phyloP scores from a whole-genome alignment of 2,888 invertebrate species.

The Hydrotaea cyrtoneurina region DNA sequence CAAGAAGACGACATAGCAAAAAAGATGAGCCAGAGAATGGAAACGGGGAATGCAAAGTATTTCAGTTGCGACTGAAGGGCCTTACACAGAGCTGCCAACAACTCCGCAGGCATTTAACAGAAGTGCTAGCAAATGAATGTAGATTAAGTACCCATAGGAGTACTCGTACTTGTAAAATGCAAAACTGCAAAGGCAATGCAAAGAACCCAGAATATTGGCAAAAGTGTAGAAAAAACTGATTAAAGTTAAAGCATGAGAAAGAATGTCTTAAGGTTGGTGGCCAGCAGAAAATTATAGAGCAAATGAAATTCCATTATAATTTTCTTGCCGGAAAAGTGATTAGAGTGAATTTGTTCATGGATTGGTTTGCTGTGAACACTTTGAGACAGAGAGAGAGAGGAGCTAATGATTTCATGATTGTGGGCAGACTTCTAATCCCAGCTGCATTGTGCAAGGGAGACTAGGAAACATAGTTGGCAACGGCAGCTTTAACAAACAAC shows the following conservation, averaged over 20 bases:
- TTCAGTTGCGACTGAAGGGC: background rate
- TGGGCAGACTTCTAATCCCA: too few species aligned
- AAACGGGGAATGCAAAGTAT: background rate
- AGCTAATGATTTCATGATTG: too few species aligned
- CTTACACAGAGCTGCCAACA: background rate
- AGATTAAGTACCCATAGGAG: background rate
- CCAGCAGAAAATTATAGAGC: too few species aligned
- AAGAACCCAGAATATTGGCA: background rate
- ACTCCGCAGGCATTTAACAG: background rate
- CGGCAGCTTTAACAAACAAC: too few species aligned
- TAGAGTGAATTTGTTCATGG: too few species aligned
- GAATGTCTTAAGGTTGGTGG: background rate
- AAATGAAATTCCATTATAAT: too few species aligned
- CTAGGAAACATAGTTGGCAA: too few species aligned
- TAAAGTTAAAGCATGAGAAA: conserved; percentile 2
- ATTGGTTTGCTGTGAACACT: too few species aligned
- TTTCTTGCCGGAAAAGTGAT: too few species aligned
- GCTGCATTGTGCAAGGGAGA: too few species aligned
- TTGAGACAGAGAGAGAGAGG: too few species aligned
- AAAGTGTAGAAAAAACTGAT: background rate
- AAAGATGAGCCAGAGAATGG: background rate
- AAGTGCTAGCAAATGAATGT: background rate
- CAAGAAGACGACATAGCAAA: background rate
- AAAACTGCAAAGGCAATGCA: background rate
- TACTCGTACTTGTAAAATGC: background rate